Evolutionary conservation across 2,888 invertebrate genomes (phyloP).

Genomic region (Coleophora flavipennella): DNA sequence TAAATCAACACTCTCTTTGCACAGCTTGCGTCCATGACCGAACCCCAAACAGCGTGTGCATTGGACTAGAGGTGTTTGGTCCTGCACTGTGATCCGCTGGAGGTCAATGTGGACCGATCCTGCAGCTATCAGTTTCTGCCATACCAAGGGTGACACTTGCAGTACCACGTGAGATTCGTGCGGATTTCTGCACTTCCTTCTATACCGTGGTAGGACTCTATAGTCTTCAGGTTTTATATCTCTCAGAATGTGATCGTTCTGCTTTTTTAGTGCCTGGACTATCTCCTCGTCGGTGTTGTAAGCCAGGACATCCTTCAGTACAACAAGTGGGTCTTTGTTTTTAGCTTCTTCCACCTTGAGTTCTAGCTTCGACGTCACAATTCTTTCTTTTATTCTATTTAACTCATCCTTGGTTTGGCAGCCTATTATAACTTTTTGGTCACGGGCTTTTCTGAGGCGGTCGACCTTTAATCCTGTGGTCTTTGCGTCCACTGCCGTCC

Average conservation of each 20-base stretch:
- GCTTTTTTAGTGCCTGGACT: not conserved
- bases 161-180: not conserved
- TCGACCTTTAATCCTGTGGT: slow-evolving; percentile 7
- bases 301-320: slow-evolving; percentile 2
- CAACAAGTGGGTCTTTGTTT: slow-evolving; percentile 8
- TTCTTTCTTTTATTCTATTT: not conserved
- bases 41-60: slow-evolving; percentile 2
- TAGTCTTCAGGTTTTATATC: not conserved
- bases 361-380: not conserved
- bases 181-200: not conserved
- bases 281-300: not conserved
- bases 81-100: slow-evolving; percentile 7
- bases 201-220: not conserved
- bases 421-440: slow-evolving; percentile 8
- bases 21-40: not conserved
- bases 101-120: slow-evolving; percentile 14
- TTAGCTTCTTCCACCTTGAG: slow-evolving; percentile 1
- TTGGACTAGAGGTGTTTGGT: slow-evolving; percentile 15
- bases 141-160: slow-evolving; percentile 7
- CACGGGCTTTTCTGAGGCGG: slow-evolving; percentile 10
- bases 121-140: slow-evolving; percentile 2
- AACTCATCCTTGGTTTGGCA: slow-evolving; percentile 4
- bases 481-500: slow-evolving; percentile 1
- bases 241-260: not conserved
- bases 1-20: not conserved